A percentile compares a stretch with the other conserved stretches of the same genome.
These are phyloP conservation scores for Listronotus bonariensis DNA, from an alignment of 1,140 invertebrate genomes.

Conservation along the genomic window DNA sequence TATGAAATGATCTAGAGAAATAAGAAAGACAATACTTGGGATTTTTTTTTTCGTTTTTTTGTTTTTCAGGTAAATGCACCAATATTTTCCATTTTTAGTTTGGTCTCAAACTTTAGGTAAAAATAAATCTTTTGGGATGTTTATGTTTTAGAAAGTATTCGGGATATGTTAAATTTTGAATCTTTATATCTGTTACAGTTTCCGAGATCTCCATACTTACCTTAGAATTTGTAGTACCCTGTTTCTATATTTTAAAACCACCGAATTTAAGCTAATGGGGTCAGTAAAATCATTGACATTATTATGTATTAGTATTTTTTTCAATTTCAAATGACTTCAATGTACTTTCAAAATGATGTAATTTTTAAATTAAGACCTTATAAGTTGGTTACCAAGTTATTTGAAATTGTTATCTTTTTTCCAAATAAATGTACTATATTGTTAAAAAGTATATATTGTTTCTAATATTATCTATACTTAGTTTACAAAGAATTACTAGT, in stretches of 20 bases:
- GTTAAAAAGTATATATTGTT: constrained; percentile 34
- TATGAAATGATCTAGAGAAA: no score
- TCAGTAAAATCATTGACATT: constrained; percentile 5
- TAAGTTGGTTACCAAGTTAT: constrained; percentile 30
- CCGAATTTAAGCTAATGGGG: neutral
- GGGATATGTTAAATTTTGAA: no score
- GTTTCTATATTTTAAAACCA: neutral
- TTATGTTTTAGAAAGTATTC: no score
- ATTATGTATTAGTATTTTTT: constrained; percentile 6
- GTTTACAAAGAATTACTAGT: constrained; percentile 32
- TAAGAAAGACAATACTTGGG: no score
- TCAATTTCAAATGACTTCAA: constrained; percentile 19
- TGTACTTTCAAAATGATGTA: constrained; percentile 9
- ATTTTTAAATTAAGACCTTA: constrained; percentile 18
- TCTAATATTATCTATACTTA: constrained; percentile 25
- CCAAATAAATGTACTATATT: constrained; percentile 33
- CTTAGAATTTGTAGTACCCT: no score
- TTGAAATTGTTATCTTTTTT: constrained; percentile 29
- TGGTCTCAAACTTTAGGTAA: no score
- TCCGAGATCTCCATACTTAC: no score
- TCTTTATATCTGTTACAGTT: no score
- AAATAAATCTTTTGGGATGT: no score
- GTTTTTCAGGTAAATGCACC: no score
- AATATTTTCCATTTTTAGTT: no score
- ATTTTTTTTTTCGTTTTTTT: no score